Evolutionary conservation across 2,888 invertebrate species (phyloP).

Genomic region (Tachina lurida): DNA sequence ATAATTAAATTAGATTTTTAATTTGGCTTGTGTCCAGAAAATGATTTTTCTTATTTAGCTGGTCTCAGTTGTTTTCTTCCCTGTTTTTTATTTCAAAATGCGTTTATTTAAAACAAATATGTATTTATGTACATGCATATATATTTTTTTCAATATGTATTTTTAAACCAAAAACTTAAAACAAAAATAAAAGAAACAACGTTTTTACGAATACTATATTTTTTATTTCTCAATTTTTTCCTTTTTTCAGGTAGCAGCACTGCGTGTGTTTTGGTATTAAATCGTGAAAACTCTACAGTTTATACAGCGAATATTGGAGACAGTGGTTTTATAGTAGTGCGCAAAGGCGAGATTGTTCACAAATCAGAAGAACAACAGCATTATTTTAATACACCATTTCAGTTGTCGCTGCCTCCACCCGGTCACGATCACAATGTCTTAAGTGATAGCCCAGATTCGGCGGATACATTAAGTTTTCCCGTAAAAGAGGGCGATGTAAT

Average conservation of each 20-base stretch:
- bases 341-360: conserved; percentile 93
- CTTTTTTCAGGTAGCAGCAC: conserved; percentile 93
- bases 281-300: conserved; percentile 93
- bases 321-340: conserved; percentile 97
- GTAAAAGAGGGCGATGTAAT: conserved; percentile 96
- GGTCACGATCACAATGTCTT: conserved; percentile 93
- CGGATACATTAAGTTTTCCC: conserved; percentile 93
- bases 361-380: conserved; percentile 98
- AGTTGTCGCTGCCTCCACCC: conserved; percentile 96
- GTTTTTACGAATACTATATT: background rate
- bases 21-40: conserved; percentile 45
- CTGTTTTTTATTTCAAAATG: conserved; percentile 24
- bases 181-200: background rate
- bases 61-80: background rate
- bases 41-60: conserved; percentile 3
- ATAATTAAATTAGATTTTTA: conserved; percentile 29
- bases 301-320: conserved; percentile 99
- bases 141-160: background rate
- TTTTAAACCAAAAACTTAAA: background rate
- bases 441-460: conserved; percentile 96
- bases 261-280: conserved; percentile 97
- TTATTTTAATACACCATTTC: conserved; percentile 99
- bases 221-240: conserved; percentile 19
- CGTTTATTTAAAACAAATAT: background rate
- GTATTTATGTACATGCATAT: background rate